phyloP scores from a whole-genome alignment of 2,888 invertebrate species.

The Pterostichus niger region DNA sequence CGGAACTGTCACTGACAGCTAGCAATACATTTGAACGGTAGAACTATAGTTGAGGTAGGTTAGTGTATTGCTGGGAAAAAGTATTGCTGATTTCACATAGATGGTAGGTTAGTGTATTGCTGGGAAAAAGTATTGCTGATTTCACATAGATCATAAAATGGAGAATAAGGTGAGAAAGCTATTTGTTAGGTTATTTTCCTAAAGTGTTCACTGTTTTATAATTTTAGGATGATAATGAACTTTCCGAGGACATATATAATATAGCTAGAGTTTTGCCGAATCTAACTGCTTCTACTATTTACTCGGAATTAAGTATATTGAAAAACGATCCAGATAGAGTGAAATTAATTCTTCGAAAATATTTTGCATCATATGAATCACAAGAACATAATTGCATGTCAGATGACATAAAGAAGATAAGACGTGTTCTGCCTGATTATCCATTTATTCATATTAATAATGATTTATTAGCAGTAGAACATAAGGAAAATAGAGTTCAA shows the following conservation, averaged over 20 bases:
- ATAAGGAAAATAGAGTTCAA: conserved; percentile 56
- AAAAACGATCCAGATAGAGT: conserved; percentile 47
- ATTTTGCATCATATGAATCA: conserved; percentile 23
- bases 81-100: too few relatives aligned
- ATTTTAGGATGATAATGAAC: conserved; percentile 29
- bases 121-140: too few relatives aligned
- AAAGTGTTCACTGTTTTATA: not conserved
- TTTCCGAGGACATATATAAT: conserved; percentile 41
- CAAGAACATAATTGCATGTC: conserved; percentile 32
- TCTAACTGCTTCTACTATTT: conserved; percentile 28
- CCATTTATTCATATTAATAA: conserved; percentile 38
- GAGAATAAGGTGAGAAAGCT: conserved; percentile 10
- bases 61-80: too few relatives aligned
- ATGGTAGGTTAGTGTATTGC: too few relatives aligned
- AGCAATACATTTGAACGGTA: too few relatives aligned
- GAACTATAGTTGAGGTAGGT: too few relatives aligned
- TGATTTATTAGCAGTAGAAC: conserved; percentile 39
- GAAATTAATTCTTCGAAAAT: conserved; percentile 39
- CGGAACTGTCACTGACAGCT: too few relatives aligned
- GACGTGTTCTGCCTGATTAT: conserved; percentile 49
- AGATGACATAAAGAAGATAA: conserved; percentile 47
- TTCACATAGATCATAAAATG: too few relatives aligned
- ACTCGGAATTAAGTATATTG: conserved; percentile 19
- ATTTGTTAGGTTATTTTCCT: conserved; percentile 14
- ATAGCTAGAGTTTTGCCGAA: conserved; percentile 44